Evolutionary conservation across 2,113 vertebrate genomes (phyloP).

Genomic region (Megaleporinus macrocephalus): DNA sequence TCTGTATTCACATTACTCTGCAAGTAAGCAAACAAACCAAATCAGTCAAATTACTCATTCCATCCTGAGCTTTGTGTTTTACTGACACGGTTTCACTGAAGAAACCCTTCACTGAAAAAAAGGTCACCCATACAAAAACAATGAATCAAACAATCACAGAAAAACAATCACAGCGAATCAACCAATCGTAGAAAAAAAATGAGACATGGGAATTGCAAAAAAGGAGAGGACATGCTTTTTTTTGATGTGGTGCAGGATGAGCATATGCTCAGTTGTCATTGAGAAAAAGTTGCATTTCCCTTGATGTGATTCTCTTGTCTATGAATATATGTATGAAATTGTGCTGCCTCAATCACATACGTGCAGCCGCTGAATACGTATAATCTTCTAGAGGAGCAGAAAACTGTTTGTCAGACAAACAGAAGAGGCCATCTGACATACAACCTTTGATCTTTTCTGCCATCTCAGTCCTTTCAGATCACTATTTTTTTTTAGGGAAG

Average conservation of each 20-base stretch:
- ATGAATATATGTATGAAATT: constrained; percentile 61
- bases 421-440: background rate
- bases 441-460: background rate
- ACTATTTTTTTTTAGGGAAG: too few species aligned
- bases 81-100: too few species aligned
- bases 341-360: background rate
- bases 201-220: background rate
- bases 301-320: constrained; percentile 37
- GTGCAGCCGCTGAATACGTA: constrained; percentile 8
- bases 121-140: background rate
- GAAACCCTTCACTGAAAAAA: background rate
- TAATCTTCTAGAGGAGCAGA: background rate
- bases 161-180: background rate
- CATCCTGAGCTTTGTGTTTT: background rate
- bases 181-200: background rate
- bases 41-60: too few species aligned
- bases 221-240: background rate
- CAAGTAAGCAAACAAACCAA: background rate
- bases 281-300: constrained; percentile 22
- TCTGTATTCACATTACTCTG: background rate
- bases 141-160: background rate
- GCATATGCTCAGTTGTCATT: background rate
- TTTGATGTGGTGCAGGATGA: constrained; percentile 8
- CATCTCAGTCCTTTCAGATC: background rate
- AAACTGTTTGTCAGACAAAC: background rate